Evolutionary conservation across 2,888 invertebrate species (phyloP), one percentile per base, ranked within the genome.

Genomic region (Caenorhabditis japonica): DNA sequence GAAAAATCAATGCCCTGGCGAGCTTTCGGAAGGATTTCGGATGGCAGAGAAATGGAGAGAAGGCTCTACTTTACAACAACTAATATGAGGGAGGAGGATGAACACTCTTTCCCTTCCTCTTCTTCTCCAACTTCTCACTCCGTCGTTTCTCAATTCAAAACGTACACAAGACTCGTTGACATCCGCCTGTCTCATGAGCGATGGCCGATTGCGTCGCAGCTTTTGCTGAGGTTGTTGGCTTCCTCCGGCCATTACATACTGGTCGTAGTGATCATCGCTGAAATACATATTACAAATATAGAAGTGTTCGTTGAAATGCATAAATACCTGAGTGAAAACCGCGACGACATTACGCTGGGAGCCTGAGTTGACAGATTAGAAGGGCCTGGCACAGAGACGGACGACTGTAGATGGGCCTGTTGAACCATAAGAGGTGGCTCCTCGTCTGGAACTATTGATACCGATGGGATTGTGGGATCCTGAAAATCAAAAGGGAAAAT

Each of bases 231-330:
- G 69, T 30, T 64, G 71, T 56, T 52, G 71, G 51, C 43, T 64
- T 61, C 62, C 76, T 43, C 76, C 66, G 15, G 80, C 79, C 74
- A 84, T 74, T 61, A 80, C 94, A 89, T 96, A 96, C 88, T 96
- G 95, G 89, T 95, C 95, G 88, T 94, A 94, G 87, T 94, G 93
- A 89, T 94, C 94, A 87, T 93, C 86, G 59, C 82, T 84, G 53
- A 74, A 77, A 36, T 72, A 66, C 44, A 69, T 52, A 27, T 23
- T 19, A 4, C 34, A n/a, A n/a, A n/a, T n/a, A n/a, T n/a, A n/a
- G n/a, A n/a, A n/a, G n/a, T n/a, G n/a, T n/a, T n/a, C n/a, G n/a
- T n/a, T n/a, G n/a, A 19, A 21, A 36, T 36, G 49, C 27, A 30
- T 25, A 51, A 21, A 33, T 13, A 72, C 72, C 72, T 72, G 36